A percentile compares a stretch with the other conserved stretches of the same genome.
Evolutionary conservation across 2,113 vertebrate genomes (phyloP).

Genomic region (Corydoras maculifer): DNA sequence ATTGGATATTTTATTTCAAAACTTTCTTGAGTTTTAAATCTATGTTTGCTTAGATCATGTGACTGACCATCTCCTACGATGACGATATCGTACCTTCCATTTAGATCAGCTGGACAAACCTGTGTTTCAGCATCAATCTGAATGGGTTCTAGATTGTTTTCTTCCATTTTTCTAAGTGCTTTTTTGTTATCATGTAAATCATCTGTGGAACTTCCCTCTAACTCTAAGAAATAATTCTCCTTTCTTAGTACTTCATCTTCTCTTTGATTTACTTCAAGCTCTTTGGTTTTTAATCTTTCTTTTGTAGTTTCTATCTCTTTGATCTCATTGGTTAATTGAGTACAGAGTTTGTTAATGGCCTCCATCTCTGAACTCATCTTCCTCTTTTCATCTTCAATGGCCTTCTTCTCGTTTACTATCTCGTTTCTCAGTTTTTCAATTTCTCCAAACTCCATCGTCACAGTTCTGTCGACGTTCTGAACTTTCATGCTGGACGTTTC

Average conservation of each 20-base stretch:
- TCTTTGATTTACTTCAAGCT: not conserved
- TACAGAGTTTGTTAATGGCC: no score
- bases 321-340: no score
- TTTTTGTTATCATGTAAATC: no score
- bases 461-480: not conserved
- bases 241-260: not conserved
- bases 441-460: not conserved
- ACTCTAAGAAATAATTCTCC: slow-evolving; percentile 30
- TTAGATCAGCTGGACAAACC: not conserved
- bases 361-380: no score
- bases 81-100: not conserved
- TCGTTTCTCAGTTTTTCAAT: no score
- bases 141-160: not conserved
- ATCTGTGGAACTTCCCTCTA: slow-evolving; percentile 4
- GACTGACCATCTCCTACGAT: not conserved
- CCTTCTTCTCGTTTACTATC: slow-evolving; percentile 12
- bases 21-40: not conserved
- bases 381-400: slow-evolving; percentile 5
- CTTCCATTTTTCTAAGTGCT: not conserved
- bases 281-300: slow-evolving; percentile 3
- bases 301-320: slow-evolving; percentile 2
- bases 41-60: no score
- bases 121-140: slow-evolving; percentile 27
- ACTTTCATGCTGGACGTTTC: not conserved
- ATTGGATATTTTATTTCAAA: slow-evolving; percentile 7